A percentile compares a stretch with the other conserved stretches of the same genome.
Evolutionary conservation across 1,140 invertebrate species (phyloP).

Genomic region (Galendromus occidentalis): DNA sequence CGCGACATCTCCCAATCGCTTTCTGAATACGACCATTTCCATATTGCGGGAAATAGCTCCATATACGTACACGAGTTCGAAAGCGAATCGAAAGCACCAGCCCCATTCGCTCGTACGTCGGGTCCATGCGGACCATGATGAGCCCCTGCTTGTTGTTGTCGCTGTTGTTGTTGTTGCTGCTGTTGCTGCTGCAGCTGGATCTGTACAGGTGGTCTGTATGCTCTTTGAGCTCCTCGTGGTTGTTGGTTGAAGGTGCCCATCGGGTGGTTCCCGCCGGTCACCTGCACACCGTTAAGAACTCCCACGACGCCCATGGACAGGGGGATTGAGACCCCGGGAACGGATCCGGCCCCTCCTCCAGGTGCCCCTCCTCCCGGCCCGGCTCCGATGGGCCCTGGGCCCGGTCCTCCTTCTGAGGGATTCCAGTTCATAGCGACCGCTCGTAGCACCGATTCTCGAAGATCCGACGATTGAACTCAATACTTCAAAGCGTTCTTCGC

Average conservation of each 20-base stretch:
- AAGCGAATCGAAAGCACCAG: too few species aligned
- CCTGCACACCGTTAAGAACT: neutral
- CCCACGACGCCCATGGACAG: neutral
- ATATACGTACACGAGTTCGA: too few species aligned
- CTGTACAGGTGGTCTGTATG: neutral
- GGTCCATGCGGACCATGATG: too few species aligned
- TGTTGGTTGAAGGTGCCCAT: neutral
- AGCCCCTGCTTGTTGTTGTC: neutral
- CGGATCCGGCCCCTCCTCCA: neutral
- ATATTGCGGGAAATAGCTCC: too few species aligned
- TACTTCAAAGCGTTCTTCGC: too few species aligned
- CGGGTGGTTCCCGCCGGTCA: neutral
- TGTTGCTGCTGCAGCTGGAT: neutral
- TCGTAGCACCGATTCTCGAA: too few species aligned
- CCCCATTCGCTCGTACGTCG: too few species aligned
- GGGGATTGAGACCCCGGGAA: neutral
- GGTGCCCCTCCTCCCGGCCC: too few species aligned
- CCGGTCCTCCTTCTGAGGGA: neutral
- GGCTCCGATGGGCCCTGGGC: too few species aligned
- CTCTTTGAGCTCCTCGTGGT: neutral
- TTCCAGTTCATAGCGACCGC: neutral
- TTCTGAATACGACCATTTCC: too few species aligned
- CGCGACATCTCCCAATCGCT: too few species aligned
- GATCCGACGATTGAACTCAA: too few species aligned
- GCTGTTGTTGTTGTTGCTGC: neutral